These are phyloP conservation scores for Ptychochromis oligacanthus DNA, from an alignment of 2,113 vertebrate species.

Conservation along the genomic window DNA sequence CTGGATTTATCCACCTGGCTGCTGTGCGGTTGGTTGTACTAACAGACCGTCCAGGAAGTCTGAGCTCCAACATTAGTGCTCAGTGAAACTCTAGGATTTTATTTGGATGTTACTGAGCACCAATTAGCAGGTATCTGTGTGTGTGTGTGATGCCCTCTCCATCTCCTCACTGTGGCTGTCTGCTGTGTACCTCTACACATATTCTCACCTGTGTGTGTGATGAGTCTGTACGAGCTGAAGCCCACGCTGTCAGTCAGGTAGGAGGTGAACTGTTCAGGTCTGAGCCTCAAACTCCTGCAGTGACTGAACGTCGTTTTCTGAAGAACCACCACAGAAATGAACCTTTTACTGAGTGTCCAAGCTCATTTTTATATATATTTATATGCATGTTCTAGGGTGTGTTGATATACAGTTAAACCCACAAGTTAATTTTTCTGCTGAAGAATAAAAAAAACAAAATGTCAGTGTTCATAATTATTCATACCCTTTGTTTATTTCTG, in stretches of 20 bases:
- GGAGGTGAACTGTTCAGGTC: constrained; percentile 86
- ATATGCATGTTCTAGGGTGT: no score
- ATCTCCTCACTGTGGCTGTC: not conserved
- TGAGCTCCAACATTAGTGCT: not conserved
- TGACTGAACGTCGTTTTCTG: constrained; percentile 82
- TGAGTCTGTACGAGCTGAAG: constrained; percentile 86
- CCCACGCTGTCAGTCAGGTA: constrained; percentile 86
- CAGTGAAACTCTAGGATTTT: not conserved
- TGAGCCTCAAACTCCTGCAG: constrained; percentile 81
- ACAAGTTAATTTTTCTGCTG: no score
- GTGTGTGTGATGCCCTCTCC: not conserved
- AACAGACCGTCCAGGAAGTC: not conserved
- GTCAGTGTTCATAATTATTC: not conserved
- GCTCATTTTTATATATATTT: no score
- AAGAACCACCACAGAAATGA: fast-evolving
- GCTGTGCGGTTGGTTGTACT: not conserved
- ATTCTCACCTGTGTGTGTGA: constrained; percentile 79
- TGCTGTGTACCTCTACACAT: not conserved
- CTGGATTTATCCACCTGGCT: not conserved
- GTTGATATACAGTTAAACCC: no score
- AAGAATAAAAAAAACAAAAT: no score
- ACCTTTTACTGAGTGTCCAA: fast-evolving
- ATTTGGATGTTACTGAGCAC: not conserved
- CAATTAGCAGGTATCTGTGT: fast-evolving
- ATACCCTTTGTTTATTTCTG: not conserved